These are phyloP conservation scores for Anisognathus igniventris DNA, from an alignment of 2,797 vertebrate genomes.

Conservation along the genomic window DNA sequence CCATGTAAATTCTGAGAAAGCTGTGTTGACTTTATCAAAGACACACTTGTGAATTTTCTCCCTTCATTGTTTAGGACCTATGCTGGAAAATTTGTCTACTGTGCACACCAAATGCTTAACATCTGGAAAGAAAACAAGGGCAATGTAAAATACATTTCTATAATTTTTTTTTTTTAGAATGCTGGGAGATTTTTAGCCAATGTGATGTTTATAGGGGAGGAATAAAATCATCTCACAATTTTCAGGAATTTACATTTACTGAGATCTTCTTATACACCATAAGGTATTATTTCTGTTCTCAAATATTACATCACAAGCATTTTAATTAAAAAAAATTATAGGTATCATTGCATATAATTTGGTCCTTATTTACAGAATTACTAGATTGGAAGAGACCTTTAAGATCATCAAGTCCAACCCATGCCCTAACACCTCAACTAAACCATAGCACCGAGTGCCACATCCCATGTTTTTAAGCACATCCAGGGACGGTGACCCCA, in stretches of 20 bases:
- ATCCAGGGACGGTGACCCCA: neutral
- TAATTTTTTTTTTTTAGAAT: fast-evolving
- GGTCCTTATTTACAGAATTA: neutral
- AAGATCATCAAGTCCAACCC: fast-evolving
- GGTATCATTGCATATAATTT: neutral
- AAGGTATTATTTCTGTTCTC: neutral
- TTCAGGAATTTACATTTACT: neutral
- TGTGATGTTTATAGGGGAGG: neutral
- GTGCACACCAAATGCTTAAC: neutral
- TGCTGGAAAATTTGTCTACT: neutral
- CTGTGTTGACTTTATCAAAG: neutral
- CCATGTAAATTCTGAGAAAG: neutral
- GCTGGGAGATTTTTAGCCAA: fast-evolving
- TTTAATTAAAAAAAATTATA: neutral
- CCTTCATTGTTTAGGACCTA: neutral
- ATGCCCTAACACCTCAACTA: neutral
- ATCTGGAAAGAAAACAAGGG: neutral
- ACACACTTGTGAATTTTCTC: neutral
- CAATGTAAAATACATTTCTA: neutral
- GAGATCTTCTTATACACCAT: neutral
- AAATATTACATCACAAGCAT: neutral
- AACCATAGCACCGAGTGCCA: fast-evolving
- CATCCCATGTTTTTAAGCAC: neutral
- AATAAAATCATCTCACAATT: neutral
- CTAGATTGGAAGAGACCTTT: neutral